A percentile compares a stretch with the other conserved stretches of the same genome.
Evolutionary conservation across 2,797 vertebrate genomes (phyloP).

Genomic region (Ambastaia sidthimunki): DNA sequence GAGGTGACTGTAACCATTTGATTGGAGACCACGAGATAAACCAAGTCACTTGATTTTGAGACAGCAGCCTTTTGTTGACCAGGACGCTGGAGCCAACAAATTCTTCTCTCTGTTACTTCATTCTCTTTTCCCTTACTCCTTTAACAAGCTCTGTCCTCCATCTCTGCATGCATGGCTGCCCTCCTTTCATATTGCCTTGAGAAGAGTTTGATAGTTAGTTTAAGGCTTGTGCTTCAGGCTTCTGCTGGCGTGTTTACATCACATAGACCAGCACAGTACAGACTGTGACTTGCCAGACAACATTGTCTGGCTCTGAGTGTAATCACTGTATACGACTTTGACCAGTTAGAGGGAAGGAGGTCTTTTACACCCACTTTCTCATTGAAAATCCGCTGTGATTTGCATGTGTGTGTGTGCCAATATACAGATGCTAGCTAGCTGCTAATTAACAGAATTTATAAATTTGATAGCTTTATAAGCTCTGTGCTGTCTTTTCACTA

Average conservation of each 20-base stretch:
- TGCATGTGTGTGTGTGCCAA: not conserved
- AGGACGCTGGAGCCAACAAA: conserved; percentile 64
- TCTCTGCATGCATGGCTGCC: not conserved
- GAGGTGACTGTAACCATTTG: conserved; percentile 54
- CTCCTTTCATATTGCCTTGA: not conserved
- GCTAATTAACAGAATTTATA: no score
- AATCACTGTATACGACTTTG: conserved; percentile 36
- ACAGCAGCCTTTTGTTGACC: conserved; percentile 70
- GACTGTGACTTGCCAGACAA: conserved; percentile 6
- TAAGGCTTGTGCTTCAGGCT: not conserved
- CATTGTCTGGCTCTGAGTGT: conserved; percentile 1
- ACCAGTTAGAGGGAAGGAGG: conserved; percentile 7
- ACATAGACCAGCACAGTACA: conserved; percentile 1
- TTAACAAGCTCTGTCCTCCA: not conserved
- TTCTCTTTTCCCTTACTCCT: not conserved
- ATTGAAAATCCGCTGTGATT: not conserved
- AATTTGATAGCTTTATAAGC: no score
- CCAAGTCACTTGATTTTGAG: conserved; percentile 76
- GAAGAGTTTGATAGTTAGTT: not conserved
- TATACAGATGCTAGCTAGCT: not conserved
- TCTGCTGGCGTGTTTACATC: no score
- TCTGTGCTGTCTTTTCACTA: no score
- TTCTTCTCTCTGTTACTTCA: not conserved
- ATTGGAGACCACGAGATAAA: conserved; percentile 72
- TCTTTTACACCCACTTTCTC: conserved; percentile 1